Evolutionary conservation across 2,888 invertebrate species (phyloP).

Genomic region (Dynastes hyllus): DNA sequence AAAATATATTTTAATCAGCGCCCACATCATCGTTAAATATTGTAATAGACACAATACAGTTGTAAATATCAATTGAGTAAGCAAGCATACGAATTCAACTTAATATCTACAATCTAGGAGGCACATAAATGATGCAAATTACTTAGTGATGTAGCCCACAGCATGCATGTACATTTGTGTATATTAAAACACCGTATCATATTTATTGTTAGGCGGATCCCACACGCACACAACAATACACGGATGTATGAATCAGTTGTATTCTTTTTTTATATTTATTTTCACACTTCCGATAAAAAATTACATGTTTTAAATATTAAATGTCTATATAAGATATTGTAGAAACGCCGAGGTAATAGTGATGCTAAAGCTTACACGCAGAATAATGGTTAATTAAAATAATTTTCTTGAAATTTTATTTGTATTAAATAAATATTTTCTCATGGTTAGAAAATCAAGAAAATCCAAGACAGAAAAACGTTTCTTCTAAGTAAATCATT

Average conservation of each 20-base stretch:
- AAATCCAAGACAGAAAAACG: too few relatives aligned
- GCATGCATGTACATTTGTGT: not conserved
- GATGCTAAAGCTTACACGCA: too few relatives aligned
- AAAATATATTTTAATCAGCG: not conserved
- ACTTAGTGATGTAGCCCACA: not conserved
- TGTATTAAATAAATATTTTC: too few relatives aligned
- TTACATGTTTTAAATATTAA: not conserved
- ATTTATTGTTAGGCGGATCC: conserved; percentile 9
- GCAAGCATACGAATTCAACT: too few relatives aligned
- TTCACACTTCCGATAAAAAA: not conserved
- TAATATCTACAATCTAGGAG: not conserved
- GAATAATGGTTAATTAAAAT: too few relatives aligned
- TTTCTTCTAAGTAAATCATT: too few relatives aligned
- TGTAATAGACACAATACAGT: not conserved
- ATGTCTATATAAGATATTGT: too few relatives aligned
- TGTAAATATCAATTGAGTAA: conserved; percentile 13
- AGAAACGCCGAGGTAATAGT: too few relatives aligned
- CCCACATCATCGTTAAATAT: not conserved
- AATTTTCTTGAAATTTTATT: too few relatives aligned
- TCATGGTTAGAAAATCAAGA: too few relatives aligned
- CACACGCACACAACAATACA: not conserved
- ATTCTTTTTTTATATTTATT: not conserved
- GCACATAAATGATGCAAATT: conserved; percentile 19
- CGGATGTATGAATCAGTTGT: conserved; percentile 11
- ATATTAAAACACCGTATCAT: not conserved